phyloP scores from a whole-genome alignment of 2,113 vertebrate species.

The Camelus bactrianus region DNA sequence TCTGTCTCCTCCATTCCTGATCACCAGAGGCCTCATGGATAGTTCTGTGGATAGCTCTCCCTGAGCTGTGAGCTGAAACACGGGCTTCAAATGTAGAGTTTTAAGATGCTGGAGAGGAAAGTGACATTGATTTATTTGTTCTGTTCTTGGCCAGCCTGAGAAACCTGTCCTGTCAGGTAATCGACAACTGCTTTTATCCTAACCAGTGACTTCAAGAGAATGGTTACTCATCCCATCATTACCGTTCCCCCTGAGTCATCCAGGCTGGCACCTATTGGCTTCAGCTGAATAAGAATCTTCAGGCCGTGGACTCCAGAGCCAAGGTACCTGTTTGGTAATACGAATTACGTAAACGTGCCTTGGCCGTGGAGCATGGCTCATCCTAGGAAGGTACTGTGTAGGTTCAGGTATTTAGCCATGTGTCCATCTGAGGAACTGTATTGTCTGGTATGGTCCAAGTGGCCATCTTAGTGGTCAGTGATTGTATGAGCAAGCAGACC shows the following conservation, averaged over 20 bases:
- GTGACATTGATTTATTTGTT: slow-evolving; percentile 79
- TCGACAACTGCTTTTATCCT: slow-evolving; percentile 74
- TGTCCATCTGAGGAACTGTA: background rate
- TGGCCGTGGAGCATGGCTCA: background rate
- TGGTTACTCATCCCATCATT: slow-evolving; percentile 69
- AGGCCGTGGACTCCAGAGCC: background rate
- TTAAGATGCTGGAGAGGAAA: slow-evolving; percentile 59
- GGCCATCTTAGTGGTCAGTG: background rate
- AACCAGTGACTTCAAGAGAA: slow-evolving; percentile 68
- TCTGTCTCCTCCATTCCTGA: background rate
- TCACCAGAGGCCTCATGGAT: background rate
- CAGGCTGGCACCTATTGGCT: background rate
- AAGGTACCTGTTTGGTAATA: background rate
- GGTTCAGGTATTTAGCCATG: background rate
- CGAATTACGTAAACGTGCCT: background rate
- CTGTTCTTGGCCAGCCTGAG: slow-evolving; percentile 64
- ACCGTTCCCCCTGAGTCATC: slow-evolving; percentile 63
- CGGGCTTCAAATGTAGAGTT: slow-evolving; percentile 55
- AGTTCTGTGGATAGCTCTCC: background rate
- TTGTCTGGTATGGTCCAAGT: background rate
- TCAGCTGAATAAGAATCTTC: slow-evolving; percentile 28
- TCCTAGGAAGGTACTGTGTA: background rate
- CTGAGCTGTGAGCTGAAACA: slow-evolving; percentile 46
- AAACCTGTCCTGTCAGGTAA: slow-evolving; percentile 78
- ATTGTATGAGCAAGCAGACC: background rate